phyloP scores from a whole-genome alignment of 2,113 vertebrate species.

The Gavialis gangeticus region DNA sequence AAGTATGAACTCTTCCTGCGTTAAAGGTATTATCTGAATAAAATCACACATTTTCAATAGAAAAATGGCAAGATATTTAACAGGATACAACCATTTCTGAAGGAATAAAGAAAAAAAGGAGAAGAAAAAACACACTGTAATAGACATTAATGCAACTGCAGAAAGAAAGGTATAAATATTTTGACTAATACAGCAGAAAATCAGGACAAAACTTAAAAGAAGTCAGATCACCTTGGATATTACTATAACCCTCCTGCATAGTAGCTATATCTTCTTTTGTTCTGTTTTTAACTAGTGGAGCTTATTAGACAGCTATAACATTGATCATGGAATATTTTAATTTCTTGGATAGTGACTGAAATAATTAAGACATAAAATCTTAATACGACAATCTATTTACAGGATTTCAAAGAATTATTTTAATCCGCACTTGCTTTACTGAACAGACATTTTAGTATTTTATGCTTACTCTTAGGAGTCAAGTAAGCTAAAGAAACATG shows the following conservation, averaged over 20 bases:
- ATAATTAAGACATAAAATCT: conserved; percentile 12
- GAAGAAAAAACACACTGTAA: background rate
- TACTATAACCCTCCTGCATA: background rate
- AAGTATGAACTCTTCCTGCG: background rate
- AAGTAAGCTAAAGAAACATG: background rate
- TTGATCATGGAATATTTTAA: conserved; percentile 10
- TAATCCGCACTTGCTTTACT: background rate
- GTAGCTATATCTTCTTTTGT: background rate
- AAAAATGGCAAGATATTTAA: background rate
- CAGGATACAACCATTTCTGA: background rate
- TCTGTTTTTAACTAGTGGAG: background rate
- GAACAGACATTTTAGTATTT: background rate
- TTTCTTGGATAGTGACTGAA: background rate
- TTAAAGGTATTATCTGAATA: background rate
- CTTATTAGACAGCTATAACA: conserved; percentile 25
- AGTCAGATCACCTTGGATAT: background rate
- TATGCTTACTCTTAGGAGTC: background rate
- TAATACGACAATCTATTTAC: background rate
- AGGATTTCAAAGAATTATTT: too few species aligned
- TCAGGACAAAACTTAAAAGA: background rate
- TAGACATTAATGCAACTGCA: background rate
- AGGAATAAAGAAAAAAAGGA: background rate
- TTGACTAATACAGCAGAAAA: background rate
- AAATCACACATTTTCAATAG: background rate
- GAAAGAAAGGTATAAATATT: background rate